phyloP scores from a whole-genome alignment of 1,140 invertebrate genomes.

The Plectus sambesii region DNA sequence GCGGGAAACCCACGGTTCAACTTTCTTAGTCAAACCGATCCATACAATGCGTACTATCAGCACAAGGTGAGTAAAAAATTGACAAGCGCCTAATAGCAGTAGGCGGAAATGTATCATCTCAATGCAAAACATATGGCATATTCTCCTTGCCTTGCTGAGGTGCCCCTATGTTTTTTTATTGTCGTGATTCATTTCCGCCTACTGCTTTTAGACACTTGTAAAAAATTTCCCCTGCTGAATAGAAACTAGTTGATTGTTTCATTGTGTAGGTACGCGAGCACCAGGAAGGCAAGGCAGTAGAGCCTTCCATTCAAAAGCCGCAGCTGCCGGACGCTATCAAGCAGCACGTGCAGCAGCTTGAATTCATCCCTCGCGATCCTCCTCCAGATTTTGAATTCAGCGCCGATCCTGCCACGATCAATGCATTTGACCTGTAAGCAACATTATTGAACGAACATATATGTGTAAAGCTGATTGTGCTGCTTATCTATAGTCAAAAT shows the following conservation, averaged over 20 bases:
- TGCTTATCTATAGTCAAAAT: no score
- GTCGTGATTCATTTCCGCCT: no score
- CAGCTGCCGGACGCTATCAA: slow-evolving; percentile 73
- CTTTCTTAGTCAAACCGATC: slow-evolving; percentile 78
- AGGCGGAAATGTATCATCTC: slow-evolving; percentile 61
- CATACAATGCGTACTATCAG: slow-evolving; percentile 97
- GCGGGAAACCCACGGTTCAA: slow-evolving; percentile 52
- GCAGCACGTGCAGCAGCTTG: slow-evolving; percentile 61
- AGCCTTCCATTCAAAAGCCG: slow-evolving; percentile 52
- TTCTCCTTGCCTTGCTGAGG: not conserved
- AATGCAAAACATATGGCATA: slow-evolving; percentile 44
- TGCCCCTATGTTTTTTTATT: slow-evolving; percentile 19
- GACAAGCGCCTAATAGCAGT: no score
- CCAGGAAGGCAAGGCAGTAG: slow-evolving; percentile 9
- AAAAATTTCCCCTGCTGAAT: no score
- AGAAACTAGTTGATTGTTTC: slow-evolving; percentile 16
- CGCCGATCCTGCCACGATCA: slow-evolving; percentile 94
- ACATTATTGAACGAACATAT: no score
- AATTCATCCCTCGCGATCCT: slow-evolving; percentile 84
- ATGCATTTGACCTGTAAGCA: slow-evolving; percentile 85
- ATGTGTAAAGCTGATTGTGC: no score
- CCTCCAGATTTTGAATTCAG: slow-evolving; percentile 93
- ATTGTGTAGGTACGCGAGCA: slow-evolving; percentile 33
- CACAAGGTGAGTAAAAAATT: slow-evolving; percentile 74
- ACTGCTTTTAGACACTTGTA: no score